Evolutionary conservation across 2,113 vertebrate species (phyloP).

Genomic region (Anser cygnoides): DNA sequence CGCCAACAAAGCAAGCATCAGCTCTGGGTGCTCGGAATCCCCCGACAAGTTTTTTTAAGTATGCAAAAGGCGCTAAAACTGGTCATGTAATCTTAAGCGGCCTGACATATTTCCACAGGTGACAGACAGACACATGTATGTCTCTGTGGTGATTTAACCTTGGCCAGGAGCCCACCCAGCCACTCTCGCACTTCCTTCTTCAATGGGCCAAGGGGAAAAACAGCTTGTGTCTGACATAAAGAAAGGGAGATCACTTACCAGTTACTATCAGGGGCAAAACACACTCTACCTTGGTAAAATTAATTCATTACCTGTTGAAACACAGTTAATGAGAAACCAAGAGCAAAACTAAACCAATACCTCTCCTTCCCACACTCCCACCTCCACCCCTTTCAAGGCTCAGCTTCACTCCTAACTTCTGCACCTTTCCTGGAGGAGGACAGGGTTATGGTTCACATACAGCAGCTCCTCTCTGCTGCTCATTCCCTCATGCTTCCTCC

Average conservation of each 20-base stretch:
- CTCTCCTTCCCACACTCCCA: neutral
- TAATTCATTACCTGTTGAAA: neutral
- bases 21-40: neutral
- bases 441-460: accelerated
- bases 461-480: neutral
- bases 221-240: neutral
- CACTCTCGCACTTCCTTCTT: neutral
- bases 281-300: neutral
- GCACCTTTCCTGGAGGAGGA: accelerated
- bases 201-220: neutral
- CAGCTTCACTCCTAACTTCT: neutral
- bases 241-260: neutral
- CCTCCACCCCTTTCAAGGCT: neutral
- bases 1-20: neutral
- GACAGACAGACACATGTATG: accelerated
- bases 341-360: accelerated
- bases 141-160: too few species aligned
- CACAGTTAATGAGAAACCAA: neutral
- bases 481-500: neutral
- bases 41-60: neutral
- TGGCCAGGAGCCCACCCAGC: accelerated
- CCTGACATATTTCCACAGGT: neutral
- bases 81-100: neutral
- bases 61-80: accelerated
- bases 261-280: neutral